Percentiles rank a stretch among this genome's conserved stretches.
Conservation (phyloP, 2,797 vertebrate species). For the Acanthopagrus latus region DNA sequence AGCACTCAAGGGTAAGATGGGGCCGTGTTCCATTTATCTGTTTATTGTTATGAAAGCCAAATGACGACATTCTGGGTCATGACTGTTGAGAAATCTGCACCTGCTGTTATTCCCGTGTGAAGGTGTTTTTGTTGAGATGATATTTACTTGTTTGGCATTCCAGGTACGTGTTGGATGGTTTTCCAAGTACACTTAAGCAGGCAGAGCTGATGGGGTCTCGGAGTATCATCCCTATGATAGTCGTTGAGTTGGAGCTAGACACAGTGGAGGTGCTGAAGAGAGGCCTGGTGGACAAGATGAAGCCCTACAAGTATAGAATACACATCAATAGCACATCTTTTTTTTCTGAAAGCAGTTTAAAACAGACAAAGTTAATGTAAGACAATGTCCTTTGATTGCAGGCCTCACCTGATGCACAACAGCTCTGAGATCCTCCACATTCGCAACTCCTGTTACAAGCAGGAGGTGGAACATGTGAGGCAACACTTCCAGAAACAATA, state of each 20-base stretch:
- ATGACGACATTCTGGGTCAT: background rate
- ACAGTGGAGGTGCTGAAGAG: slow-evolving; percentile 90
- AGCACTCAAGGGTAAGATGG: slow-evolving; percentile 87
- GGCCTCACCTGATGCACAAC: slow-evolving; percentile 85
- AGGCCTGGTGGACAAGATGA: slow-evolving; percentile 86
- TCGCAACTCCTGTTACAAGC: slow-evolving; percentile 85
- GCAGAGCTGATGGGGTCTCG: slow-evolving; percentile 86
- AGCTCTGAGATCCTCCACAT: slow-evolving; percentile 88
- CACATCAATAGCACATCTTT: background rate
- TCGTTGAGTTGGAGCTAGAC: slow-evolving; percentile 91
- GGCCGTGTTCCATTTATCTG: background rate
- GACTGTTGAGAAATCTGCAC: background rate
- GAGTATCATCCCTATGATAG: slow-evolving; percentile 90
- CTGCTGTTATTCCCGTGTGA: background rate
- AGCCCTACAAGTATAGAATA: slow-evolving; percentile 82
- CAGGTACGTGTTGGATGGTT: slow-evolving; percentile 95
- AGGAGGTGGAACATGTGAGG: slow-evolving; percentile 84
- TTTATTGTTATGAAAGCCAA: slow-evolving; percentile 1
- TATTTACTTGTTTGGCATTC: slow-evolving; percentile 23
- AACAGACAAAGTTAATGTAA: background rate
- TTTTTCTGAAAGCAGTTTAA: background rate
- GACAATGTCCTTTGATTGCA: slow-evolving; percentile 45
- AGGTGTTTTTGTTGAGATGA: background rate
- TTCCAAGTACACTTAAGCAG: slow-evolving; percentile 90
- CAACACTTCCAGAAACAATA: slow-evolving; percentile 87